A percentile compares a stretch with the other conserved stretches of the same genome.
These are phyloP conservation scores for Carcharodon carcharias DNA, from an alignment of 2,797 vertebrate genomes.

Conservation along the genomic window DNA sequence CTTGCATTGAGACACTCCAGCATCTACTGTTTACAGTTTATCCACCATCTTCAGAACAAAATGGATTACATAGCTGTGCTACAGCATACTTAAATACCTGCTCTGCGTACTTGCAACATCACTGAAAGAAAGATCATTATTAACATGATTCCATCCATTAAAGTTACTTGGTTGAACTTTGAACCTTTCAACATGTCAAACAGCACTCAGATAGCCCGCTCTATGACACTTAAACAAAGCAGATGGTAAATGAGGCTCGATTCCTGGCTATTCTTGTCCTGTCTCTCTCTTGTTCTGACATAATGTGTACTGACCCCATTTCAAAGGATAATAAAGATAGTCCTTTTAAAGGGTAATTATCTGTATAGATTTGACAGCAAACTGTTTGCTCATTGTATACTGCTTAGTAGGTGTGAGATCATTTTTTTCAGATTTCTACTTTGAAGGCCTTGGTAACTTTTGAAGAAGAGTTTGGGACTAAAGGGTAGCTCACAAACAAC, in stretches of 20 bases:
- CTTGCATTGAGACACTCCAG: not conserved
- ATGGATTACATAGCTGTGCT: not conserved
- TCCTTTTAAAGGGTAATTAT: slow-evolving; percentile 14
- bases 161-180: not conserved
- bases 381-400: not conserved
- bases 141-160: not conserved
- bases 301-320: slow-evolving; percentile 17
- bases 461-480: not conserved
- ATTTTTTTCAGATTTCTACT: not conserved
- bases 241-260: slow-evolving; percentile 15
- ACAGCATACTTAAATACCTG: not conserved
- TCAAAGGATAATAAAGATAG: slow-evolving; percentile 23
- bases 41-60: not conserved
- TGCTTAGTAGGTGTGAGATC: not conserved
- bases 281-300: not conserved
- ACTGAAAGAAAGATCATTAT: not conserved
- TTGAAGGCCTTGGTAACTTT: not conserved
- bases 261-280: slow-evolving; percentile 12
- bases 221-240: slow-evolving; percentile 13
- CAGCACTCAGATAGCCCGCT: not conserved
- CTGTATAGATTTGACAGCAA: slow-evolving; percentile 18
- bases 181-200: slow-evolving; percentile 20
- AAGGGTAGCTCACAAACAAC: not conserved
- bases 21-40: not conserved
- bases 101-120: not conserved